A percentile compares a stretch with the other conserved stretches of the same genome.
Evolutionary conservation across 2,888 invertebrate species (phyloP).

Genomic region (Andrena fulva): DNA sequence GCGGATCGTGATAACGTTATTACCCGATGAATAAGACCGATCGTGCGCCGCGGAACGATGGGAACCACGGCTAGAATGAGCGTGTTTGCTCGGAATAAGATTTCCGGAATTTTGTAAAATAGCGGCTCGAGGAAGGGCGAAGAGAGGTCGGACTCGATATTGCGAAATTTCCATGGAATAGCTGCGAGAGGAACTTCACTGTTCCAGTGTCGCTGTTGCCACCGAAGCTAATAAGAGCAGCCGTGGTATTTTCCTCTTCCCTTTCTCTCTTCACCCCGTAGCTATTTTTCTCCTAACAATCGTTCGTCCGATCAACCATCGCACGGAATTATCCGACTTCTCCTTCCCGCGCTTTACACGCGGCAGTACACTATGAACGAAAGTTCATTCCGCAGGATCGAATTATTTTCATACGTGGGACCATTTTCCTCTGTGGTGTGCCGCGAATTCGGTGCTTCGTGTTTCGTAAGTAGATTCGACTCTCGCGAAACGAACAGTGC

Average conservation of each 20-base stretch:
- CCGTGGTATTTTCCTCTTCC: not conserved
- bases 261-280: not conserved
- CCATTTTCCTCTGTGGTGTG: too few relatives aligned
- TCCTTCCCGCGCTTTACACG: not conserved
- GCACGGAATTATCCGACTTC: not conserved
- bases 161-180: constrained; percentile 32
- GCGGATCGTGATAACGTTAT: constrained; percentile 52
- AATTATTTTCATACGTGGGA: too few relatives aligned
- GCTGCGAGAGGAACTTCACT: constrained; percentile 13
- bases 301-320: not conserved
- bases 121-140: not conserved
- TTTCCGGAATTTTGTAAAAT: constrained; percentile 36
- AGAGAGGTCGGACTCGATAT: constrained; percentile 3
- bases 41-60: not conserved
- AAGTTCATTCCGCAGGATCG: too few relatives aligned
- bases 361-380: not conserved
- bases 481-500: too few relatives aligned
- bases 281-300: not conserved
- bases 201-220: constrained; percentile 17
- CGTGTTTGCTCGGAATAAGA: constrained; percentile 30
- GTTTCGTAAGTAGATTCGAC: too few relatives aligned
- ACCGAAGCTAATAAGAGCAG: not conserved
- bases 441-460: too few relatives aligned
- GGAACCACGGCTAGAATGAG: constrained; percentile 2
- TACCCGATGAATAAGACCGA: constrained; percentile 41